phyloP scores from a whole-genome alignment of 2,113 vertebrate genomes.

The Felis chaus region DNA sequence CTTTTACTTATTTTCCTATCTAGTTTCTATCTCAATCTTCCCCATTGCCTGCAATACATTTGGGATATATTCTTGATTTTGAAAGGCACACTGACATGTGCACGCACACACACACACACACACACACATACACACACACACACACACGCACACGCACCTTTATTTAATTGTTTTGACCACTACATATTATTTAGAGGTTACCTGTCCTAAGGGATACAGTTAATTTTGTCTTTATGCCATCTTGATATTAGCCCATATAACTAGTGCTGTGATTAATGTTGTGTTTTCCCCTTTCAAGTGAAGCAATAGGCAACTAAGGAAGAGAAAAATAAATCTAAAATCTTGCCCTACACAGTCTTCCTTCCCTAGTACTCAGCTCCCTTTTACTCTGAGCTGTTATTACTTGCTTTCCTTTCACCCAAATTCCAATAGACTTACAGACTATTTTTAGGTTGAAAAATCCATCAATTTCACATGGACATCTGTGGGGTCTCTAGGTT shows the following conservation, averaged over 20 bases:
- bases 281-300: background rate
- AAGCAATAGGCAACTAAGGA: background rate
- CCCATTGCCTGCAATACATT: background rate
- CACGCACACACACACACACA: background rate
- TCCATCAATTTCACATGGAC: background rate
- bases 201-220: background rate
- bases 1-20: background rate
- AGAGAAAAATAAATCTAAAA: background rate
- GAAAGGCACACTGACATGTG: background rate
- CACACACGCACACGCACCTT: background rate
- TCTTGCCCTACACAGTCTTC: background rate
- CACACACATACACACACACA: background rate
- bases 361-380: background rate
- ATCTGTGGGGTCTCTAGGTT: background rate
- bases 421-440: background rate
- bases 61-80: background rate
- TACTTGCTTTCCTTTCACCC: background rate
- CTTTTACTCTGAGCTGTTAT: background rate
- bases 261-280: background rate
- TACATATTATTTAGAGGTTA: background rate
- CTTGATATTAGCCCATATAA: background rate
- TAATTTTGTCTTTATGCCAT: background rate
- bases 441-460: background rate
- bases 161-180: background rate
- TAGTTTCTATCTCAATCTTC: background rate